These are phyloP conservation scores for Cyrtodaria siliqua DNA, from an alignment of 2,888 invertebrate genomes.

Conservation along the genomic window DNA sequence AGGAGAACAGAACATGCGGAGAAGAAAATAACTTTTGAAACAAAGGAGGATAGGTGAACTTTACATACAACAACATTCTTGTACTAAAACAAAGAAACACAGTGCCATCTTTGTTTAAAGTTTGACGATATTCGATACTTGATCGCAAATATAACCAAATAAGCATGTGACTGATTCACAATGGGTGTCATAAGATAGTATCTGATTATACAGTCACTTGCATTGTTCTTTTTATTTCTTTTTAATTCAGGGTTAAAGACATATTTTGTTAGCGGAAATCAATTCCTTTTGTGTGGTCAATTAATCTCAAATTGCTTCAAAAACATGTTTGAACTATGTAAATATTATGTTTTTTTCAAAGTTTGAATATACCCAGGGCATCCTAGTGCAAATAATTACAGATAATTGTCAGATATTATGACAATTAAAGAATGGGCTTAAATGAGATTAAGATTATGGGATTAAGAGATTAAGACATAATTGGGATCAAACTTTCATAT, in stretches of 20 bases:
- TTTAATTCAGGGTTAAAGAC: not conserved
- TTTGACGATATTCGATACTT: not conserved
- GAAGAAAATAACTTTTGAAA: too few species aligned
- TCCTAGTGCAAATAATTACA: constrained; percentile 9
- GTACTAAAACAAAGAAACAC: constrained; percentile 6
- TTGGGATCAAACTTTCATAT: too few species aligned
- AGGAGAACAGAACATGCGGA: too few species aligned
- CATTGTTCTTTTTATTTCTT: not conserved
- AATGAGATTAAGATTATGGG: too few species aligned
- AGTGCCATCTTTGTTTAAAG: too few species aligned
- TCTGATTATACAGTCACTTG: not conserved
- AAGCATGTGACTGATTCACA: constrained; percentile 16
- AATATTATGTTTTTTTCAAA: constrained; percentile 2
- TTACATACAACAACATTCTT: too few species aligned
- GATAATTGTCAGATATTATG: too few species aligned
- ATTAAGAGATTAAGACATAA: too few species aligned
- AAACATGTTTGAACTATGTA: constrained; percentile 17
- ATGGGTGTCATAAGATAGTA: constrained; percentile 9
- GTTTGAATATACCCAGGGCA: too few species aligned
- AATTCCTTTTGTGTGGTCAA: not conserved
- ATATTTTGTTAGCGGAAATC: too few species aligned
- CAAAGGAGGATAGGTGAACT: too few species aligned
- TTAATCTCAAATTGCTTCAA: constrained; percentile 3
- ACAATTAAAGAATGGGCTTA: too few species aligned
- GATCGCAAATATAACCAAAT: constrained; percentile 4